These are phyloP conservation scores for Botia kubotai DNA, from an alignment of 2,797 vertebrate genomes.

Conservation along the genomic window DNA sequence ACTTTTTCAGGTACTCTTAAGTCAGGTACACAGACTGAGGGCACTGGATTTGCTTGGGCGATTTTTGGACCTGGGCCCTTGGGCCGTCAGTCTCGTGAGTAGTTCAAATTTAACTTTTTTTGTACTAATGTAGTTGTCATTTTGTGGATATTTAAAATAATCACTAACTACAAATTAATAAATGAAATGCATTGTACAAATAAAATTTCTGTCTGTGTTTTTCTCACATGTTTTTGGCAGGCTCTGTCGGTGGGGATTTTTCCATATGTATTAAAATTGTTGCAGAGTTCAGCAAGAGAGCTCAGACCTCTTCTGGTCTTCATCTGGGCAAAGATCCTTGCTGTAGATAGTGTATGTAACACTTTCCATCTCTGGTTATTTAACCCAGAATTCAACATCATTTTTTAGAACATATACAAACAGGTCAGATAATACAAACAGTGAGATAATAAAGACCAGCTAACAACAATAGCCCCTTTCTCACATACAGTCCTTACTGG, in stretches of 20 bases:
- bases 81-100: conserved; percentile 95
- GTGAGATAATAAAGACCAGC: background rate
- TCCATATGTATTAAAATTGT: conserved; percentile 94
- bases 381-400: background rate
- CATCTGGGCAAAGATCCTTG: conserved; percentile 99
- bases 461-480: too few relatives aligned
- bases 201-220: background rate
- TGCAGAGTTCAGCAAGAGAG: conserved; percentile 96
- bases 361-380: background rate
- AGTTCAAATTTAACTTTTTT: background rate
- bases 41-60: conserved; percentile 92
- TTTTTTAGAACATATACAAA: background rate
- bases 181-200: too few relatives aligned
- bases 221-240: conserved; percentile 70
- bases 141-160: background rate
- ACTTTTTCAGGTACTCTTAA: conserved; percentile 90
- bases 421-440: background rate
- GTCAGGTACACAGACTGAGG: conserved; percentile 94
- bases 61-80: conserved; percentile 97
- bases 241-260: conserved; percentile 97
- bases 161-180: too few relatives aligned
- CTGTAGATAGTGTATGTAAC: conserved; percentile 96
- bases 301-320: conserved; percentile 94
- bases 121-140: background rate
- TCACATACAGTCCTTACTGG: too few relatives aligned